Evolutionary conservation across 1,140 invertebrate genomes (phyloP).

Genomic region (Choristoneura fumiferana): DNA sequence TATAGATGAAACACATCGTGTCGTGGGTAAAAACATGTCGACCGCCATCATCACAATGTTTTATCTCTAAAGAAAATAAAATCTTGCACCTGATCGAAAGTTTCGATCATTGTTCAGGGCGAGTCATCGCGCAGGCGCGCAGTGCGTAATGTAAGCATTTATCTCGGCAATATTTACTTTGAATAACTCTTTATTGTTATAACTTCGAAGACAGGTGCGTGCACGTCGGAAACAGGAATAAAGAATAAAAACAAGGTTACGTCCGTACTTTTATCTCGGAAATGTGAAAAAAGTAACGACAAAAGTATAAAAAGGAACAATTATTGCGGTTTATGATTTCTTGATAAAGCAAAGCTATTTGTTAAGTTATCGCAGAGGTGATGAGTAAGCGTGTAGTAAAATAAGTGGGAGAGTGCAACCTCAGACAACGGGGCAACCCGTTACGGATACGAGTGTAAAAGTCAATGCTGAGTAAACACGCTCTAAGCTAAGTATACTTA

Average conservation of each 20-base stretch:
- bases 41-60: slow-evolving; percentile 28
- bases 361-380: slow-evolving; percentile 27
- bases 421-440: too few relatives aligned
- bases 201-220: slow-evolving; percentile 42
- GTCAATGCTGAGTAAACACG: too few relatives aligned
- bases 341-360: slow-evolving; percentile 27
- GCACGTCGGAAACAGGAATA: slow-evolving; percentile 26
- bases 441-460: too few relatives aligned
- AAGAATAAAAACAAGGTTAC: slow-evolving; percentile 43
- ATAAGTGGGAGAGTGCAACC: too few relatives aligned
- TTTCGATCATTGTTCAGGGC: slow-evolving; percentile 53
- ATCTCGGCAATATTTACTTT: slow-evolving; percentile 54
- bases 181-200: slow-evolving; percentile 42
- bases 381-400: slow-evolving; percentile 4
- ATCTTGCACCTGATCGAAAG: slow-evolving; percentile 44
- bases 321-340: slow-evolving; percentile 15
- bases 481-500: too few relatives aligned
- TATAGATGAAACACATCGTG: too few relatives aligned
- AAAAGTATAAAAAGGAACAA: slow-evolving; percentile 35
- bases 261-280: slow-evolving; percentile 31
- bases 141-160: slow-evolving; percentile 39
- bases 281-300: slow-evolving; percentile 48
- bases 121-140: slow-evolving; percentile 44
- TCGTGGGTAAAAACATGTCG: too few relatives aligned
- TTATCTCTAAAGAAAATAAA: slow-evolving; percentile 47